A percentile compares a stretch with the other conserved stretches of the same genome.
phyloP scores from a whole-genome alignment of 2,113 vertebrate genomes.

The Pica pica region DNA sequence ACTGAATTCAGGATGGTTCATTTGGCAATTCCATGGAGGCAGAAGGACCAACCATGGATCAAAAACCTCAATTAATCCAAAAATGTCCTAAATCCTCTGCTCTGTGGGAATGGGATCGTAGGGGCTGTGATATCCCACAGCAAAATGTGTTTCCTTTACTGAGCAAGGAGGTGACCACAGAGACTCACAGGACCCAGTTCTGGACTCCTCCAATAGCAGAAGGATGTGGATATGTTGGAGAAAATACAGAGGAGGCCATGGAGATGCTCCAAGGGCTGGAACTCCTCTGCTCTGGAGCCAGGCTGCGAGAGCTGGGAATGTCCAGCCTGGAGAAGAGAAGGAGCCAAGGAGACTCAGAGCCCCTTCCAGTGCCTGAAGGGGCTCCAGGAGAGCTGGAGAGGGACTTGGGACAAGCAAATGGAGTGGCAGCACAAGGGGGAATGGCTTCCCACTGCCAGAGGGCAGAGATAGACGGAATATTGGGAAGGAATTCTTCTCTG shows the following conservation, averaged over 20 bases:
- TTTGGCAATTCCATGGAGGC: not conserved
- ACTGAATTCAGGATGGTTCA: not conserved
- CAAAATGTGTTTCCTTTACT: not conserved
- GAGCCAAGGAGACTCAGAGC: fast-evolving
- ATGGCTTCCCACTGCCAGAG: not conserved
- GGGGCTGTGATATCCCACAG: not conserved
- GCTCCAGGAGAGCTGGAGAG: not conserved
- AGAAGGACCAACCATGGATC: not conserved
- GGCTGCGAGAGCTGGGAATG: not conserved
- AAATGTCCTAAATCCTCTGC: not conserved
- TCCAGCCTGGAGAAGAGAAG: not conserved
- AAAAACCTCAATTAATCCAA: fast-evolving
- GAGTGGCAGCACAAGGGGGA: not conserved
- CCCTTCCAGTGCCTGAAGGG: fast-evolving
- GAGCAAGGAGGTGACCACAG: fast-evolving
- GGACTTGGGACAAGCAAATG: not conserved
- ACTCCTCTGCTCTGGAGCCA: not conserved
- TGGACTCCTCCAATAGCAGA: not conserved
- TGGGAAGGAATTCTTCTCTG: fast-evolving
- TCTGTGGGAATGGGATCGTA: not conserved
- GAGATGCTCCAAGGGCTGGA: not conserved
- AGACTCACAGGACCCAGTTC: not conserved
- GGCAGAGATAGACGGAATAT: not conserved
- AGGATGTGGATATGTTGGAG: not conserved
- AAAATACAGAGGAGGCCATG: fast-evolving